Percentiles rank a stretch among this genome's conserved stretches.
phyloP scores from a whole-genome alignment of 2,797 vertebrate species.

The Atherinosoma microstoma region DNA sequence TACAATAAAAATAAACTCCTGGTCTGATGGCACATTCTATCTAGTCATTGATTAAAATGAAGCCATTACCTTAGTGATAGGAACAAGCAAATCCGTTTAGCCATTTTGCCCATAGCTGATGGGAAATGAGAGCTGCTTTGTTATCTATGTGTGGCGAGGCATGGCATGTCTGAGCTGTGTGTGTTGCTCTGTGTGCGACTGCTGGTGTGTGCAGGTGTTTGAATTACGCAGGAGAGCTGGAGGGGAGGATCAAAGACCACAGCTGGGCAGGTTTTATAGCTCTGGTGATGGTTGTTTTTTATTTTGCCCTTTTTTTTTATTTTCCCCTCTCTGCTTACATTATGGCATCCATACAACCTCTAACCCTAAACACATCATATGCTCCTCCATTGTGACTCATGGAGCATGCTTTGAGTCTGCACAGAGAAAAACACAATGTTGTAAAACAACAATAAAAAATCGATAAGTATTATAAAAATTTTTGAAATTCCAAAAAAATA shows the following conservation, averaged over 20 bases:
- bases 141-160: slow-evolving; percentile 39
- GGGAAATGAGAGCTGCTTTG: slow-evolving; percentile 24
- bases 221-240: slow-evolving; percentile 46
- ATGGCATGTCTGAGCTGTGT: slow-evolving; percentile 26
- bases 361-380: slow-evolving; percentile 10
- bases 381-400: not conserved
- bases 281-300: slow-evolving; percentile 47
- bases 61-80: slow-evolving; percentile 29
- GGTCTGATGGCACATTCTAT: slow-evolving; percentile 8
- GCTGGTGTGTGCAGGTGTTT: slow-evolving; percentile 66
- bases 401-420: not conserved
- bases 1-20: slow-evolving; percentile 24
- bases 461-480: not conserved
- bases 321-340: slow-evolving; percentile 11
- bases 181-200: slow-evolving; percentile 23
- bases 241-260: slow-evolving; percentile 67
- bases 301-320: slow-evolving; percentile 19
- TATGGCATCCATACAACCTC: slow-evolving; percentile 15
- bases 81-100: slow-evolving; percentile 48
- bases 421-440: not conserved
- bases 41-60: slow-evolving; percentile 56
- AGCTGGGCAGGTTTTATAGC: slow-evolving; percentile 68
- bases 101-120: slow-evolving; percentile 41
- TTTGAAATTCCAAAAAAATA: not conserved
- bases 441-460: not conserved